phyloP scores from a whole-genome alignment of 2,113 vertebrate species.

The Andinoacara biseriatus region DNA sequence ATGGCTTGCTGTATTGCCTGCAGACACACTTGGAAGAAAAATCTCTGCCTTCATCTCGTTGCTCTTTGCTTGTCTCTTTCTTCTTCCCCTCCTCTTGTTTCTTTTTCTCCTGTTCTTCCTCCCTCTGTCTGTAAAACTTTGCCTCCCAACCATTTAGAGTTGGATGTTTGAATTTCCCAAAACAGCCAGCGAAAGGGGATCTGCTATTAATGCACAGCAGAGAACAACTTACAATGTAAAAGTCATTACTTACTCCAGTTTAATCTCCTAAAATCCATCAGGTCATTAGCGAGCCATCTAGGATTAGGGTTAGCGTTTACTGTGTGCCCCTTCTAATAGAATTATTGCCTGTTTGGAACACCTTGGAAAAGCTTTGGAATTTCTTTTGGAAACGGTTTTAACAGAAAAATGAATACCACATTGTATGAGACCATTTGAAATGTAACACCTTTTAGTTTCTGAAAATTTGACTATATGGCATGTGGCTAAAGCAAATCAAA shows the following conservation, averaged over 20 bases:
- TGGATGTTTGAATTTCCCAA: background rate
- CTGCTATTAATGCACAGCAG: background rate
- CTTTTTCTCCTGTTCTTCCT: slow-evolving; percentile 26
- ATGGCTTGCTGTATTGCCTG: slow-evolving; percentile 86
- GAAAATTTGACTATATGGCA: background rate
- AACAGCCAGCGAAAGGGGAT: background rate
- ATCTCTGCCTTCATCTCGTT: slow-evolving; percentile 47
- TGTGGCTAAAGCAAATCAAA: background rate
- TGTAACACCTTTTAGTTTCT: background rate
- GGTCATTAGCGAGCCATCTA: background rate
- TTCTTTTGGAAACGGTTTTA: background rate
- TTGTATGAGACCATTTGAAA: background rate
- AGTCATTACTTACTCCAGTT: background rate
- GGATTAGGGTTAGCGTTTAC: background rate
- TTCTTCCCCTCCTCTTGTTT: background rate
- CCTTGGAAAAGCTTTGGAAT: background rate
- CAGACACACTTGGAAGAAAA: slow-evolving; percentile 80
- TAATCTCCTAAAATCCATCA: background rate
- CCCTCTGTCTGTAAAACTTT: slow-evolving; percentile 79
- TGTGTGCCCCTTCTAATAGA: background rate
- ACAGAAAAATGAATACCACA: background rate
- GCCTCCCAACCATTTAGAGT: slow-evolving; percentile 5
- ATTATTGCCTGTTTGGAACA: background rate
- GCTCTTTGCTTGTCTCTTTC: slow-evolving; percentile 19
- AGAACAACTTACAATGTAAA: background rate